phyloP scores from a whole-genome alignment of 2,113 vertebrate genomes.

The Cavia aperea region DNA sequence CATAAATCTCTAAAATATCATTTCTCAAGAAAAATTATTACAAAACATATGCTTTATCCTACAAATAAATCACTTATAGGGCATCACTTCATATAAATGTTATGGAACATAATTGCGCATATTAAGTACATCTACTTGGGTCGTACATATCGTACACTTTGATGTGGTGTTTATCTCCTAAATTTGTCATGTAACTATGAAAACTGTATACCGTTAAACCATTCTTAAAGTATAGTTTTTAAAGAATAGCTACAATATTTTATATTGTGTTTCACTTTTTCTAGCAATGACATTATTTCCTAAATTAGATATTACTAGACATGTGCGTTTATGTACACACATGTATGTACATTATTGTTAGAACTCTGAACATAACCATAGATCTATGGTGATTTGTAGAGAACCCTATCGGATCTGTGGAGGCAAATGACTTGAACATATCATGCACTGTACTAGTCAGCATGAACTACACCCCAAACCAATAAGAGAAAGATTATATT shows the following conservation, averaged over 20 bases:
- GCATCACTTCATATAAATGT: background rate
- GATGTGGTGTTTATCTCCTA: background rate
- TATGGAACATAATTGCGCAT: background rate
- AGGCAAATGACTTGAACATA: background rate
- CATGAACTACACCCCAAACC: background rate
- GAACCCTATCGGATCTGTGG: background rate
- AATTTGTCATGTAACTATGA: background rate
- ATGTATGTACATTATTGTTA: background rate
- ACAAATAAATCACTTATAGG: background rate
- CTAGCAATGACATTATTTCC: background rate
- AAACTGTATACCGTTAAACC: background rate
- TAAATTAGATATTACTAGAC: background rate
- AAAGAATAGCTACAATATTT: background rate
- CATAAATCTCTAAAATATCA: constrained; percentile 24
- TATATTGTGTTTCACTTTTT: background rate
- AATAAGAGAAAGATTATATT: background rate
- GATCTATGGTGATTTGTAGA: background rate
- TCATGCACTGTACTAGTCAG: background rate
- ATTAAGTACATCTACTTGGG: background rate
- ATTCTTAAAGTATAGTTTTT: background rate
- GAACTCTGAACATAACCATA: background rate
- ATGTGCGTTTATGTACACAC: background rate
- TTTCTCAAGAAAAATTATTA: background rate
- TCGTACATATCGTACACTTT: background rate
- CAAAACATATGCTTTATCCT: background rate